phyloP scores from a whole-genome alignment of 2,888 invertebrate genomes.

The Sinopyrophorus schimmeli region DNA sequence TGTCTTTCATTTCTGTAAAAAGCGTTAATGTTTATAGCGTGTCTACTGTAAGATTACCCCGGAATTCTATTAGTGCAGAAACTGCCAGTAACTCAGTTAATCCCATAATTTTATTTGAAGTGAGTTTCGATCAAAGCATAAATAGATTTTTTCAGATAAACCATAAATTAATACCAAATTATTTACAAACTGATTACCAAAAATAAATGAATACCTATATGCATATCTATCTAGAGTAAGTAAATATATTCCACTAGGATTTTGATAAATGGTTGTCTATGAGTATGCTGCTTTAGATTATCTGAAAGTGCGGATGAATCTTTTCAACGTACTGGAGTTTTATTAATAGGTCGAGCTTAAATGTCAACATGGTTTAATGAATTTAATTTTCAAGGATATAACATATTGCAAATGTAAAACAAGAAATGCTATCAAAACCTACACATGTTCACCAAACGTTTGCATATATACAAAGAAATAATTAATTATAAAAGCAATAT shows the following conservation, averaged over 20 bases:
- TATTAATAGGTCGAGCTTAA: slow-evolving; percentile 16
- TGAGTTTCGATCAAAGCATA: too few species aligned
- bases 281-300: too few species aligned
- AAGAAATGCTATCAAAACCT: slow-evolving; percentile 3
- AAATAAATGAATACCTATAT: too few species aligned
- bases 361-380: slow-evolving; percentile 19
- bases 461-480: slow-evolving; percentile 2
- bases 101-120: slow-evolving; percentile 12
- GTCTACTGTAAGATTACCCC: slow-evolving; percentile 12
- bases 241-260: too few species aligned
- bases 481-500: too few species aligned
- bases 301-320: too few species aligned
- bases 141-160: too few species aligned
- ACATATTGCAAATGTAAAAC: slow-evolving; percentile 5
- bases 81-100: slow-evolving; percentile 15
- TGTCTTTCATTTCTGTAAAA: slow-evolving; percentile 24
- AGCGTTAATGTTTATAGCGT: slow-evolving; percentile 27
- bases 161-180: too few species aligned
- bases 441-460: slow-evolving; percentile 6
- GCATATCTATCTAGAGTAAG: too few species aligned
- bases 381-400: slow-evolving; percentile 13
- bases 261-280: too few species aligned
- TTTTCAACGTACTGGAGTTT: slow-evolving; percentile 2
- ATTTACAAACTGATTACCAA: too few species aligned
- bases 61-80: neutral